Evolutionary conservation across 2,113 vertebrate genomes (phyloP).

Genomic region (Calyptomena viridis): DNA sequence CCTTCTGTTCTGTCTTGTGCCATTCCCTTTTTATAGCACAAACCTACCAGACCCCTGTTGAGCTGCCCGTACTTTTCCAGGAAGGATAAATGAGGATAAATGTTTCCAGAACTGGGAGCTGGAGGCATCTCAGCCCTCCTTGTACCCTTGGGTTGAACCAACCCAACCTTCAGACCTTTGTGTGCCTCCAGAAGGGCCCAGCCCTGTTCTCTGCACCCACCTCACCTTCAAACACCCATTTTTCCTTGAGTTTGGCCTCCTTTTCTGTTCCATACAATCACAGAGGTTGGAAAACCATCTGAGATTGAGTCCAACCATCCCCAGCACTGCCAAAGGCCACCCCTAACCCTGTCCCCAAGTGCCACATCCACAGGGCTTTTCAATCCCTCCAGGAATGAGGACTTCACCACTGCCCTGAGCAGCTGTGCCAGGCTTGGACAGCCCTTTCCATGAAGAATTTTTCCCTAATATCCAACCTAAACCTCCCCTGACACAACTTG

Average conservation of each 20-base stretch:
- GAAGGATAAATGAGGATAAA: conserved; percentile 9
- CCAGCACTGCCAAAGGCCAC: neutral
- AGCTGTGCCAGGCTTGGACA: neutral
- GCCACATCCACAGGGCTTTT: neutral
- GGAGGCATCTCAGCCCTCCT: neutral
- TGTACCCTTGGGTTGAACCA: neutral
- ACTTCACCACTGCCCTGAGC: neutral
- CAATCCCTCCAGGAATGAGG: neutral
- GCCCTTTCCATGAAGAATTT: neutral
- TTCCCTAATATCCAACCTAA: neutral
- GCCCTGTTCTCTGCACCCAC: neutral
- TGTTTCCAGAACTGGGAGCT: neutral
- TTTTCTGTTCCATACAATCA: neutral
- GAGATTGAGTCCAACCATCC: neutral
- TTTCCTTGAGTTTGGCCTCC: neutral
- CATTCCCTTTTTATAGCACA: neutral
- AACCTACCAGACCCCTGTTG: neutral
- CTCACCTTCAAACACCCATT: neutral
- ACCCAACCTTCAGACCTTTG: neutral
- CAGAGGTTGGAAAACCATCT: neutral
- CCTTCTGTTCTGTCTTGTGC: neutral
- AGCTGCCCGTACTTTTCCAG: conserved; percentile 1
- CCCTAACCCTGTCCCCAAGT: neutral
- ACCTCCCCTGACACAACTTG: neutral
- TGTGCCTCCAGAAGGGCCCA: neutral